Evolutionary conservation across 2,888 invertebrate species (phyloP).

Genomic region (Caenorhabditis imperialis): DNA sequence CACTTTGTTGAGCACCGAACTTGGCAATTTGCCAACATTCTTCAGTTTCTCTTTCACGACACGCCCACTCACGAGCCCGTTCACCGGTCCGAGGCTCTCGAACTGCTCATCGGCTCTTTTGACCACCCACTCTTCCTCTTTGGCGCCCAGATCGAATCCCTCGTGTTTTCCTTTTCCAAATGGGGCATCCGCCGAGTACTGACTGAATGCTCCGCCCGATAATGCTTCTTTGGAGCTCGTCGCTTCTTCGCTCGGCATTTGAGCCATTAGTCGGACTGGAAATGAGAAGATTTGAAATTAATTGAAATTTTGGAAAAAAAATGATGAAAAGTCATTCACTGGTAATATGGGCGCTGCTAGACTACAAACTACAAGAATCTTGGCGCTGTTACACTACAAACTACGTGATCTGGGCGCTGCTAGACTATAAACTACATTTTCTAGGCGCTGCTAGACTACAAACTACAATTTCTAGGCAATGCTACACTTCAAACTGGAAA

Average conservation of each 20-base stretch:
- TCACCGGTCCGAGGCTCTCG: constrained; percentile 86
- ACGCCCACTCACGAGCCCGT: constrained; percentile 91
- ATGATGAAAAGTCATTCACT: no score
- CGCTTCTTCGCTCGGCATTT: constrained; percentile 92
- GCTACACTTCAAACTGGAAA: no score
- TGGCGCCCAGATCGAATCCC: constrained; percentile 94
- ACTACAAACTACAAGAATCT: no score
- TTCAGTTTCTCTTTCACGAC: constrained; percentile 96
- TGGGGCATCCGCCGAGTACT: constrained; percentile 81
- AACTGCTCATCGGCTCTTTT: constrained; percentile 90
- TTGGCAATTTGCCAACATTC: constrained; percentile 95
- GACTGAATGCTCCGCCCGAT: constrained; percentile 93
- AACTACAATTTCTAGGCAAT: no score
- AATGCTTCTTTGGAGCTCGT: constrained; percentile 66
- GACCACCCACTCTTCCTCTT: constrained; percentile 97
- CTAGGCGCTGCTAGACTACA: no score
- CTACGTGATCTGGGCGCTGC: no score
- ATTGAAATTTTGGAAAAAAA: no score
- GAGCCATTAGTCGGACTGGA: constrained; percentile 85
- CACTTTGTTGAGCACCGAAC: constrained; percentile 92
- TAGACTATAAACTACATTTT: no score
- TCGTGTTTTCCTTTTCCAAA: constrained; percentile 92
- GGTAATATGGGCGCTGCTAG: no score
- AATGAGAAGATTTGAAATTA: background rate
- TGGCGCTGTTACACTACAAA: no score